Conservation (phyloP, 2,113 vertebrate genomes). For the Hydrochoerus hydrochaeris region DNA sequence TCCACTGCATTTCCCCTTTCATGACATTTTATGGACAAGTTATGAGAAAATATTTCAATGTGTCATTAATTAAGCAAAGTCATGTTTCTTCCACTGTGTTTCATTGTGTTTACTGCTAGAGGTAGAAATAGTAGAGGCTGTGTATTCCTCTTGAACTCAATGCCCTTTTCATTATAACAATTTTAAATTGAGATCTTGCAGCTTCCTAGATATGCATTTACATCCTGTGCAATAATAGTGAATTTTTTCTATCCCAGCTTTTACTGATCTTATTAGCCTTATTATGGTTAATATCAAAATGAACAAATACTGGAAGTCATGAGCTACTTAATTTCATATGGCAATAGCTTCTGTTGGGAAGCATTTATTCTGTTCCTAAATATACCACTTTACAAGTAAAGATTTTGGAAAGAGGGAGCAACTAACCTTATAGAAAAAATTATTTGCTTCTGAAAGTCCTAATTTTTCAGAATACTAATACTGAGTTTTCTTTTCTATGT, state of each 20-base stretch:
- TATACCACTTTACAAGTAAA: neutral
- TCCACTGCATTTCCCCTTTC: neutral
- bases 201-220: neutral
- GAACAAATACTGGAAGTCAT: neutral
- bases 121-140: neutral
- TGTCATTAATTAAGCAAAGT: neutral
- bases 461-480: neutral
- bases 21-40: neutral
- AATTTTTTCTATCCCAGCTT: neutral
- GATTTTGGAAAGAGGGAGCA: neutral
- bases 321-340: slow-evolving; percentile 41
- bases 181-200: slow-evolving; percentile 22
- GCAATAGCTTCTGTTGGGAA: neutral
- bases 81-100: neutral
- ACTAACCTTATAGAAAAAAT: neutral
- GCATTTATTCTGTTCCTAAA: neutral
- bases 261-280: slow-evolving; percentile 4
- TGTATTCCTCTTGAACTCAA: neutral
- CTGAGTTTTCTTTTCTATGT: neutral
- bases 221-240: neutral
- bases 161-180: neutral
- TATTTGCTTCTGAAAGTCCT: neutral
- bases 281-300: slow-evolving; percentile 12
- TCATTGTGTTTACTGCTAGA: neutral
- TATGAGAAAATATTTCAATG: neutral